A percentile compares a stretch with the other conserved stretches of the same genome.
phyloP scores from a whole-genome alignment of 2,888 invertebrate species.

The Apomyelois bistriatella region DNA sequence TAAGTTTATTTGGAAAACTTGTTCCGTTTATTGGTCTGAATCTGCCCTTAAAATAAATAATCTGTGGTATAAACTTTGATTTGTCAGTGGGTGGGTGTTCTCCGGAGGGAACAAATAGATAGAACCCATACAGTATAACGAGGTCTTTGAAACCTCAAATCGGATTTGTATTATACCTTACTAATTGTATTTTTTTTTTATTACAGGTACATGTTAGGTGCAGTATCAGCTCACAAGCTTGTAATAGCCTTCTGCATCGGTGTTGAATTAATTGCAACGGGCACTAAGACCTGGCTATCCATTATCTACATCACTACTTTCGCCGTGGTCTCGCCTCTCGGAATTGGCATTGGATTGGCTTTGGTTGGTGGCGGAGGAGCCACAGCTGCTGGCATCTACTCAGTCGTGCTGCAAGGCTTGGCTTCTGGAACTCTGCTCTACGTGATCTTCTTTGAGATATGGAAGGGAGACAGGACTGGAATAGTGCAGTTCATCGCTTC shows the following conservation, averaged over 20 bases:
- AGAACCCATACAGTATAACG: too few relatives aligned
- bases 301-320: conserved; percentile 86
- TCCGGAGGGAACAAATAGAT: too few relatives aligned
- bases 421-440: conserved; percentile 96
- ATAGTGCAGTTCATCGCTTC: conserved; percentile 84
- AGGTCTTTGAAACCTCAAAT: too few relatives aligned
- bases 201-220: conserved; percentile 88
- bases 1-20: too few relatives aligned
- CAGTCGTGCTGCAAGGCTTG: conserved; percentile 88
- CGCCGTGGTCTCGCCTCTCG: conserved; percentile 89
- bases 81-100: too few relatives aligned
- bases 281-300: conserved; percentile 81
- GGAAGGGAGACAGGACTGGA: conserved; percentile 80
- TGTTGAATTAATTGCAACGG: conserved; percentile 87
- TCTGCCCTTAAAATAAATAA: too few relatives aligned
- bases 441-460: conserved; percentile 97
- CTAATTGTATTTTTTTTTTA: background rate
- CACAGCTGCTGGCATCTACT: conserved; percentile 80
- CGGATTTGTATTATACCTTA: too few relatives aligned
- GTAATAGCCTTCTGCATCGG: conserved; percentile 94
- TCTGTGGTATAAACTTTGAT: too few relatives aligned
- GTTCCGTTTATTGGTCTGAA: too few relatives aligned
- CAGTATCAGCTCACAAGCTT: conserved; percentile 91
- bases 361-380: conserved; percentile 81
- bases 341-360: conserved; percentile 86